Evolutionary conservation across 92 coral and sea anemone genomes (phyloP).

Genomic region (Plumapathes pennacea): DNA sequence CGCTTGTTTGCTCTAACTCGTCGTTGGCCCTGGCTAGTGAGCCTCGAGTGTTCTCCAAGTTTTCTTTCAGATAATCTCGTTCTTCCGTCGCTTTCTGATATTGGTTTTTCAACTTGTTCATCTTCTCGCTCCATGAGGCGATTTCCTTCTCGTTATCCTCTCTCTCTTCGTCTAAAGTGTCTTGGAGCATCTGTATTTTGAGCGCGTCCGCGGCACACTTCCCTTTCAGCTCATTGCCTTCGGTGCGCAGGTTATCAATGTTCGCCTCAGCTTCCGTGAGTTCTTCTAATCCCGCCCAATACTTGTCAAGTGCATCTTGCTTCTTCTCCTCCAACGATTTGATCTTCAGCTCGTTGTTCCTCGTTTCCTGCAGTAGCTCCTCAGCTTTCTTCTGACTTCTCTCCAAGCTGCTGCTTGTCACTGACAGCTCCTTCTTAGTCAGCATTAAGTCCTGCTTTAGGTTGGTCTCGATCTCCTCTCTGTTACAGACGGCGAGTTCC

Average conservation of each 20-base stretch:
- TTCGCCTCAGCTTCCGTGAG: conserved; percentile 61
- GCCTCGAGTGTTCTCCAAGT: conserved; percentile 45
- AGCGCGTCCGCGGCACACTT: conserved; percentile 25
- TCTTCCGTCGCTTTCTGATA: conserved; percentile 38
- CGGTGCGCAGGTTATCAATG: conserved; percentile 54
- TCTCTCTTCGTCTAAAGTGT: conserved; percentile 45
- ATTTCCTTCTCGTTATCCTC: conserved; percentile 72
- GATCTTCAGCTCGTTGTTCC: conserved; percentile 53
- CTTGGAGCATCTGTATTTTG: conserved; percentile 63
- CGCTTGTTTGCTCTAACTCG: conserved; percentile 48
- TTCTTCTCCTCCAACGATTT: conserved; percentile 62
- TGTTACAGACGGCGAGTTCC: conserved; percentile 55
- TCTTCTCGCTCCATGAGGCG: conserved; percentile 55
- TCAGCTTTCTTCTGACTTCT: conserved; percentile 65
- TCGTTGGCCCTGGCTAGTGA: conserved; percentile 39
- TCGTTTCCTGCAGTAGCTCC: conserved; percentile 61
- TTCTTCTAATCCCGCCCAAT: conserved; percentile 69
- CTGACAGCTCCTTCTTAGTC: conserved; percentile 67
- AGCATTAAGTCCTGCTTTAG: conserved; percentile 62
- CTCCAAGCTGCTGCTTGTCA: conserved; percentile 57
- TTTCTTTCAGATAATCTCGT: conserved; percentile 30
- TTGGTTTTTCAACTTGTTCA: conserved; percentile 44
- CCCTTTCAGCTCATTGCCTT: conserved; percentile 50
- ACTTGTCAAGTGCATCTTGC: conserved; percentile 62
- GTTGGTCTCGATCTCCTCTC: conserved; percentile 57